Conservation (phyloP, 2,888 invertebrate species). For the Autographa gamma region DNA sequence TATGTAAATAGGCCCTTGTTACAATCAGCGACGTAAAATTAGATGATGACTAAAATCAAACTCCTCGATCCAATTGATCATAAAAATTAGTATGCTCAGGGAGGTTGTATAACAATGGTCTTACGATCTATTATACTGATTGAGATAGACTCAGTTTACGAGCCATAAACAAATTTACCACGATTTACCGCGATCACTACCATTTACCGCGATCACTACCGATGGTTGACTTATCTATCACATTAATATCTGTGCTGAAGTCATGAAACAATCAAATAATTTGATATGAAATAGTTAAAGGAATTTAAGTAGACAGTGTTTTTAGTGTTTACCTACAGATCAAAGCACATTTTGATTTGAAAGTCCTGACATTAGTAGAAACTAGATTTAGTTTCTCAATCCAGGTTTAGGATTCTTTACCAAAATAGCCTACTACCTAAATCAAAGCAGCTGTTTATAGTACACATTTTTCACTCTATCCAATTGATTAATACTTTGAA, state of each 20-base stretch:
- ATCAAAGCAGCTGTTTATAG: too few species aligned
- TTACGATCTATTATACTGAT: conserved; percentile 1
- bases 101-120: neutral
- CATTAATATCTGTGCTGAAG: neutral
- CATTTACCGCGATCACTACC: neutral
- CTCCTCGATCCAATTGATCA: neutral
- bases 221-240: conserved; percentile 1
- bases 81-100: neutral
- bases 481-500: too few species aligned
- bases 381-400: too few species aligned
- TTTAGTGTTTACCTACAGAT: too few species aligned
- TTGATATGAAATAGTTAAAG: neutral
- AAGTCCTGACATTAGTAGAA: too few species aligned
- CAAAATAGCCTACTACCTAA: too few species aligned
- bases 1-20: neutral
- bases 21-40: neutral
- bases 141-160: conserved; percentile 5
- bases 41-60: conserved; percentile 1
- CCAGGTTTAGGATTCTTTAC: too few species aligned
- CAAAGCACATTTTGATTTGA: too few species aligned
- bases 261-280: neutral
- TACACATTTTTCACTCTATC: too few species aligned
- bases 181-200: neutral
- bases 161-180: conserved; percentile 6
- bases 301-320: neutral